A percentile compares a stretch with the other conserved stretches of the same genome.
Evolutionary conservation across 2,888 invertebrate species (phyloP).

Genomic region (Eristalis tenax): DNA sequence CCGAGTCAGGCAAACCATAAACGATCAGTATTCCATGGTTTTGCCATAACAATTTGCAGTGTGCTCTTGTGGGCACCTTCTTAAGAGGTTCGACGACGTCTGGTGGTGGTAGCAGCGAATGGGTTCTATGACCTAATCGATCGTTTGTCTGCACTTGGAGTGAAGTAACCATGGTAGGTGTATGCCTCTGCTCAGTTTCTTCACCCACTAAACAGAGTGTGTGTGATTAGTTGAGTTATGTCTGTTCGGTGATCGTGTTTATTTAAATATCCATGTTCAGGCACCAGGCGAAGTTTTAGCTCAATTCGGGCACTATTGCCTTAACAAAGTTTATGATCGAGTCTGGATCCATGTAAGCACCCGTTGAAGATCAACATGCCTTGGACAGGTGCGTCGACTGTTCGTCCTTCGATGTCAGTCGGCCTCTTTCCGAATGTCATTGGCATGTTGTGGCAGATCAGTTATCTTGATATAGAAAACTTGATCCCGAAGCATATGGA

Average conservation of each 20-base stretch:
- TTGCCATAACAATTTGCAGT: neutral
- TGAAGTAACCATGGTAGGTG: neutral
- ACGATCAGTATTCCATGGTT: neutral
- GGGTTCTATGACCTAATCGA: neutral
- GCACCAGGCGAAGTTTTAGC: no score
- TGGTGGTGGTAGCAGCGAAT: neutral
- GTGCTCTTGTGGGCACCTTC: constrained; percentile 1
- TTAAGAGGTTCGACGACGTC: neutral
- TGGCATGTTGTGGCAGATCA: neutral
- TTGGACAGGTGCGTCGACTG: neutral
- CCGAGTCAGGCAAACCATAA: neutral
- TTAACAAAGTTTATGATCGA: no score
- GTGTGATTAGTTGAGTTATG: neutral
- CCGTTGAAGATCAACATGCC: neutral
- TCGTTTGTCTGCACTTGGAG: neutral
- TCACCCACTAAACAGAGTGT: neutral
- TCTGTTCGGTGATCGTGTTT: no score
- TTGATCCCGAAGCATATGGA: neutral
- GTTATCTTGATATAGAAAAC: neutral
- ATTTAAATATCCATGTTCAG: no score
- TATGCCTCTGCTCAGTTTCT: neutral
- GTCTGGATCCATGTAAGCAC: neutral
- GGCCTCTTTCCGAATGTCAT: neutral
- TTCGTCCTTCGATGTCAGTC: neutral
- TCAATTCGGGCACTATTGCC: no score